Conservation (phyloP, 2,113 vertebrate species). For the Rhea americana region DNA sequence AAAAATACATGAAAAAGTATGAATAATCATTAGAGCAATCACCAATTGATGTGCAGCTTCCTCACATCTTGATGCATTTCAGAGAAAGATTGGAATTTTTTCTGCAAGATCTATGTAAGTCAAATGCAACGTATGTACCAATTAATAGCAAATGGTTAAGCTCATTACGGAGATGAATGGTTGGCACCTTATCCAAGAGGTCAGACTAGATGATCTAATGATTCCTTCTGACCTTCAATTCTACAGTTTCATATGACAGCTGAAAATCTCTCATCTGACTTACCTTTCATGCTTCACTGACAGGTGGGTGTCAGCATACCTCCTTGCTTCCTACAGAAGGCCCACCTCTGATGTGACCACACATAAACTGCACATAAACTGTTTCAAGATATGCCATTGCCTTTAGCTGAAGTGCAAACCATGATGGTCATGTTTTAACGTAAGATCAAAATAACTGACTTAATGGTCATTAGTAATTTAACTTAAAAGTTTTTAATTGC, state of each 20-base stretch:
- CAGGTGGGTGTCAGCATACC: accelerated
- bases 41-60: not conserved
- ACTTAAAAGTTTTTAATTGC: slow-evolving; percentile 1
- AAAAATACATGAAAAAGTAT: not conserved
- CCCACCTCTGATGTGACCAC: not conserved
- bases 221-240: not conserved
- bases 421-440: not conserved
- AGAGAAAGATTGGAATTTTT: not conserved
- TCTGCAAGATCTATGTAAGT: not conserved
- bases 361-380: not conserved
- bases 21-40: not conserved
- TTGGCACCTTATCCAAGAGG: not conserved
- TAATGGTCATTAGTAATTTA: not conserved
- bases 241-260: not conserved
- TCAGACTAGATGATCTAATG: not conserved
- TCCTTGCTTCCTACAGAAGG: not conserved
- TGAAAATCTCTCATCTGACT: not conserved
- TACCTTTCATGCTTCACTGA: not conserved
- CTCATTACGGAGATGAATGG: not conserved
- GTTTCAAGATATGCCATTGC: not conserved
- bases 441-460: slow-evolving; percentile 4
- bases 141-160: not conserved
- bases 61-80: not conserved
- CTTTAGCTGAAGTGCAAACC: not conserved
- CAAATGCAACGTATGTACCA: not conserved